Conservation (phyloP, 2,113 vertebrate species). For the Terrapene triunguis region DNA sequence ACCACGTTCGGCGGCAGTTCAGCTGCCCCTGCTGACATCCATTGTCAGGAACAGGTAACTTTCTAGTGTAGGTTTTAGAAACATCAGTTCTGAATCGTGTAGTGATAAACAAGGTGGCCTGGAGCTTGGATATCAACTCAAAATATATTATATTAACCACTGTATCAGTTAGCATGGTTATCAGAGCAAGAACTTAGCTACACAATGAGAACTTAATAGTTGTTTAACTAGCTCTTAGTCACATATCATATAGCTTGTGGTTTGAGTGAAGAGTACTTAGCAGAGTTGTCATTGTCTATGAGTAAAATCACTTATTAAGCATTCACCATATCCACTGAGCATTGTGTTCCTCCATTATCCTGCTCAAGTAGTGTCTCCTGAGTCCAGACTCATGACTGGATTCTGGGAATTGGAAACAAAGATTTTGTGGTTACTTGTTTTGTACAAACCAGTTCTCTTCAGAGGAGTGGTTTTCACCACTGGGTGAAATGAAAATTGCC, state of each 20-base stretch:
- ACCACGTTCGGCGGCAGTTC: not conserved
- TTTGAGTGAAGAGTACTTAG: not conserved
- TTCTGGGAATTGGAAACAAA: slow-evolving; percentile 37
- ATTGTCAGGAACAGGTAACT: not conserved
- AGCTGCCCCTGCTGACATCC: not conserved
- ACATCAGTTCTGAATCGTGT: not conserved
- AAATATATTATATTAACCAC: not conserved
- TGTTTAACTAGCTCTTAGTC: not conserved
- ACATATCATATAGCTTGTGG: too few relatives aligned
- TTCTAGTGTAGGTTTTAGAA: not conserved
- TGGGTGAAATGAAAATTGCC: slow-evolving; percentile 17
- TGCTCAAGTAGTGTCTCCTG: slow-evolving; percentile 3
- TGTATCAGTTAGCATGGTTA: not conserved
- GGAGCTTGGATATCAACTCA: not conserved
- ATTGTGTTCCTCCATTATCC: not conserved
- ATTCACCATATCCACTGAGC: not conserved
- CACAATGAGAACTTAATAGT: not conserved
- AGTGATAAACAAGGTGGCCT: not conserved
- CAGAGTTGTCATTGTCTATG: not conserved
- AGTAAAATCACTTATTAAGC: slow-evolving; percentile 14
- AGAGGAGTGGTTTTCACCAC: not conserved
- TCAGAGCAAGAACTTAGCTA: not conserved
- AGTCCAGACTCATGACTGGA: not conserved
- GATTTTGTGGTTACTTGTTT: not conserved
- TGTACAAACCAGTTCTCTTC: slow-evolving; percentile 39